These are phyloP conservation scores for Amitus sp. DNA, from an alignment of 2,888 invertebrate genomes.

Conservation along the genomic window DNA sequence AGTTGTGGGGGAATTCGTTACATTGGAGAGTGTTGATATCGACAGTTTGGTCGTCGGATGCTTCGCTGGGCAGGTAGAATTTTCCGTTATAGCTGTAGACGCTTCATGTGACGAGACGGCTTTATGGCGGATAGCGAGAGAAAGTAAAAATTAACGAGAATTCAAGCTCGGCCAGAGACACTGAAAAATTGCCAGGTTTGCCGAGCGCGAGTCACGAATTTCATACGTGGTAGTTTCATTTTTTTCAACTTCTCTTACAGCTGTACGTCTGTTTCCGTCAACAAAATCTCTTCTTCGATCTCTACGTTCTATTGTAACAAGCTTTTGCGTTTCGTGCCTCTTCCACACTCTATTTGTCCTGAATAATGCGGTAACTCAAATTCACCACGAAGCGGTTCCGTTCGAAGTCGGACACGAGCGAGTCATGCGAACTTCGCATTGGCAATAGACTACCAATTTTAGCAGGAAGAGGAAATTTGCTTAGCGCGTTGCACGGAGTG, in stretches of 20 bases:
- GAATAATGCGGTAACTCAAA: slow-evolving; percentile 19
- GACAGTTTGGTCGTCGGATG: slow-evolving; percentile 55
- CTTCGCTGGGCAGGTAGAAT: slow-evolving; percentile 46
- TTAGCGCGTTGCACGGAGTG: slow-evolving; percentile 18
- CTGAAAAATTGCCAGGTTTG: slow-evolving; percentile 61
- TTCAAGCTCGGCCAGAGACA: slow-evolving; percentile 63
- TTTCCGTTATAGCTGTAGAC: slow-evolving; percentile 62
- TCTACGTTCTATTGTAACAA: slow-evolving; percentile 18
- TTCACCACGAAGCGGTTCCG: slow-evolving; percentile 25
- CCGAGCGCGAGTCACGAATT: slow-evolving; percentile 48
- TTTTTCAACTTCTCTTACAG: slow-evolving; percentile 27
- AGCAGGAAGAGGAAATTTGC: slow-evolving; percentile 27
- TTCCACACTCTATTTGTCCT: slow-evolving; percentile 16
- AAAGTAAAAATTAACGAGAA: slow-evolving; percentile 65
- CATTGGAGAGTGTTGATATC: slow-evolving; percentile 62
- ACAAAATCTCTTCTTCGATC: slow-evolving; percentile 25
- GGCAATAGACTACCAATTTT: slow-evolving; percentile 30
- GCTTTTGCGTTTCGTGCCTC: slow-evolving; percentile 10
- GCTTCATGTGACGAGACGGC: slow-evolving; percentile 53
- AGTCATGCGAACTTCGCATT: slow-evolving; percentile 16
- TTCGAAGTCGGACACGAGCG: slow-evolving; percentile 6
- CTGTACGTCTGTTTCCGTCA: slow-evolving; percentile 6
- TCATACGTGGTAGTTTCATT: slow-evolving; percentile 50
- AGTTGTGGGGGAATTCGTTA: slow-evolving; percentile 51
- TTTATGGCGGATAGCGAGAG: slow-evolving; percentile 54